Conservation (phyloP, 2,113 vertebrate species). For the Cebus imitator region DNA sequence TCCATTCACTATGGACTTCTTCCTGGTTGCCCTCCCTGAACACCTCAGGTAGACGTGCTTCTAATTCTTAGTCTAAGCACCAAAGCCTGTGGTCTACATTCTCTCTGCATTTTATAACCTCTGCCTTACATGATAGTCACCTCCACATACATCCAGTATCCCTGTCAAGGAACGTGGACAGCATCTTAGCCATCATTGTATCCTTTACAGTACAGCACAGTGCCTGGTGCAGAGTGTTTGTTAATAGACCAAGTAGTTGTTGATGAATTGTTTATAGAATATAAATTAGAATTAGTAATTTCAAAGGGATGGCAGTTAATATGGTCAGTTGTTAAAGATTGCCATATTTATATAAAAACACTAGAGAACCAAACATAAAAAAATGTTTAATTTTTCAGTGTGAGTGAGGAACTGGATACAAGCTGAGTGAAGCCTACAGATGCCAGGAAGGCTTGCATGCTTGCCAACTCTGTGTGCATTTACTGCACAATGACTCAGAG, state of each 20-base stretch:
- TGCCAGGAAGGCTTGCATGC: not conserved
- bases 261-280: not conserved
- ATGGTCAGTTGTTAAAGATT: not conserved
- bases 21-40: not conserved
- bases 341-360: conserved; percentile 23
- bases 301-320: not conserved
- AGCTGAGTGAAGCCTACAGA: not conserved
- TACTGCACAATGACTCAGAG: not conserved
- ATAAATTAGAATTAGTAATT: not conserved
- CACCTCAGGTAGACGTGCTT: not conserved
- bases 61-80: not conserved
- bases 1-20: not conserved
- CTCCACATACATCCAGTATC: not conserved
- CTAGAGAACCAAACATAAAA: not conserved
- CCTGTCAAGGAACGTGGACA: not conserved
- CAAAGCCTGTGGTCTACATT: not conserved
- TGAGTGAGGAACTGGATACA: not conserved
- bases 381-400: conserved; percentile 20
- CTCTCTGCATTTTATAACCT: not conserved
- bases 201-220: not conserved
- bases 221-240: not conserved
- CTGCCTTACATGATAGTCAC: not conserved
- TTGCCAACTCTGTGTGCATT: not conserved
- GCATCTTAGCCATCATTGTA: not conserved
- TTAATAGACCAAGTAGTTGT: not conserved